These are phyloP conservation scores for Apogon talboti DNA, from an alignment of 2,797 vertebrate genomes.

Conservation along the genomic window DNA sequence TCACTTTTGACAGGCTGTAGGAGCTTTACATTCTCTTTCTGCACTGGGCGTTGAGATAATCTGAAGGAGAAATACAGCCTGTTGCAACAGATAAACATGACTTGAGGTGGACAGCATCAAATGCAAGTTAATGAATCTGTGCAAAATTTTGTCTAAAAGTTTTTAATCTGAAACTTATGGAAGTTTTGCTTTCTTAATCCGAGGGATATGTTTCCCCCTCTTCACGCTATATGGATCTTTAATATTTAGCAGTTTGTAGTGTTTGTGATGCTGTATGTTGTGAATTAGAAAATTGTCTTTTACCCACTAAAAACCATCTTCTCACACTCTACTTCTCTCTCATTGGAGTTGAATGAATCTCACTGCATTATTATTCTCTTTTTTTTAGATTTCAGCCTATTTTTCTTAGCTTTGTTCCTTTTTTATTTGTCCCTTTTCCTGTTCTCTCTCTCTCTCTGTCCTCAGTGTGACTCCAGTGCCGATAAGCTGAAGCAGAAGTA, in stretches of 20 bases:
- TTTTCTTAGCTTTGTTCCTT: constrained; percentile 28
- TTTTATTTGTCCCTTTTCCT: constrained; percentile 61
- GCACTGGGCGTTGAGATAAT: too few species aligned
- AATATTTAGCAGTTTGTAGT: neutral
- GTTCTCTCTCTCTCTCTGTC: constrained; percentile 57
- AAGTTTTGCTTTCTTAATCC: too few species aligned
- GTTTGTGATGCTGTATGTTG: neutral
- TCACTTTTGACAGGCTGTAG: constrained; percentile 35
- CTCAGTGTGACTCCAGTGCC: constrained; percentile 74
- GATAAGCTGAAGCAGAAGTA: constrained; percentile 77
- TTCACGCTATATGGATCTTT: neutral
- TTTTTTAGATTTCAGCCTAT: neutral
- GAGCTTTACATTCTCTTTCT: constrained; percentile 15
- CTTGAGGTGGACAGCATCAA: neutral
- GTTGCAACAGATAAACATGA: neutral
- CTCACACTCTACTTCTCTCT: neutral
- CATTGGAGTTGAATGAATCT: neutral
- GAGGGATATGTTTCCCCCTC: too few species aligned
- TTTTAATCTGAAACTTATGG: too few species aligned
- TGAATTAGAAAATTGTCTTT: neutral
- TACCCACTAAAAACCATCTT: neutral
- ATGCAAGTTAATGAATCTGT: too few species aligned
- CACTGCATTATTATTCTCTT: neutral
- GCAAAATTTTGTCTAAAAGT: too few species aligned
- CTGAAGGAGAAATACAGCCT: neutral